A percentile compares a stretch with the other conserved stretches of the same genome.
Conservation (phyloP, 2,888 invertebrate species). For the Lordiphosa fenestrarum region DNA sequence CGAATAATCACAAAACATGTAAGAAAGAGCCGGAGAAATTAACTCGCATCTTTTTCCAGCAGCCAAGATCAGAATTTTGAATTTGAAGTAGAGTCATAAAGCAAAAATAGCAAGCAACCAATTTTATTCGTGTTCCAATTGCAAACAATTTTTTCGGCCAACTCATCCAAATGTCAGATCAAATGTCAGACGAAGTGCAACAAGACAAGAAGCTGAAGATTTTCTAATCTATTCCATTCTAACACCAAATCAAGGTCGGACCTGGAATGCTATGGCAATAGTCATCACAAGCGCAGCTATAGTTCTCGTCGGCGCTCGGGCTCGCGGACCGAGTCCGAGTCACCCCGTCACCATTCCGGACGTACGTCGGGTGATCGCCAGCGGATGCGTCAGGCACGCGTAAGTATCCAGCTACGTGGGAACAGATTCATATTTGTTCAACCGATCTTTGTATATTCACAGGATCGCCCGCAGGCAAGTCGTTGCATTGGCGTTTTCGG, state of each 20-base stretch:
- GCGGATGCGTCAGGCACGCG: conserved; percentile 48
- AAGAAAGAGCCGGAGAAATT: conserved; percentile 20
- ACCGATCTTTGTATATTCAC: neutral
- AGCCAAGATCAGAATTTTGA: conserved; percentile 7
- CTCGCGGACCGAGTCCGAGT: conserved; percentile 34
- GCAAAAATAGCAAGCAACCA: neutral
- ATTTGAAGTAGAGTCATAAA: neutral
- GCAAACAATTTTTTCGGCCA: conserved; percentile 26
- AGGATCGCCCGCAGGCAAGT: conserved; percentile 87
- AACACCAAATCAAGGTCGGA: conserved; percentile 80
- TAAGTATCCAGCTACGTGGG: conserved; percentile 27
- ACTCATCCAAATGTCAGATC: conserved; percentile 29
- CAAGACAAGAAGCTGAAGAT: conserved; percentile 32
- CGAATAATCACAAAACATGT: conserved; percentile 17
- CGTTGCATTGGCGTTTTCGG: conserved; percentile 97
- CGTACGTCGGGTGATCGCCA: conserved; percentile 45
- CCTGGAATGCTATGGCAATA: conserved; percentile 82
- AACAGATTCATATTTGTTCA: neutral
- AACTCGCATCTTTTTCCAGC: neutral
- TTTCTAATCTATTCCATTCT: conserved; percentile 32
- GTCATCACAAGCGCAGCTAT: conserved; percentile 84
- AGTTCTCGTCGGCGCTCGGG: conserved; percentile 29
- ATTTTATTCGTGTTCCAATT: neutral
- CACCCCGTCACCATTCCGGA: conserved; percentile 39
- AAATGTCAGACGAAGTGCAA: conserved; percentile 36